phyloP scores from a whole-genome alignment of 2,888 invertebrate species.

The Machimus rusticus region DNA sequence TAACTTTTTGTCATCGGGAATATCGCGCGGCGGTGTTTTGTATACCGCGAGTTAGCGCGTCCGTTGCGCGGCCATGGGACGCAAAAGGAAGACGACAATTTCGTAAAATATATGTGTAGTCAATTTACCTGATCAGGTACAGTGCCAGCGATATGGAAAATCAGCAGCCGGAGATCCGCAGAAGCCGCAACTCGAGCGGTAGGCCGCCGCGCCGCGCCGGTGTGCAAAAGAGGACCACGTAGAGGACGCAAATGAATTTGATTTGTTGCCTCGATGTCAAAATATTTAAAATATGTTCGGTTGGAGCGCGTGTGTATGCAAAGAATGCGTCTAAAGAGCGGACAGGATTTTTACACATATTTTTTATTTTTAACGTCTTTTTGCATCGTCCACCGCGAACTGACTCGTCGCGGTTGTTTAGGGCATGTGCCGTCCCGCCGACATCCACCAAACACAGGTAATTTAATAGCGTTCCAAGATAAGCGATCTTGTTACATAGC shows the following conservation, averaged over 20 bases:
- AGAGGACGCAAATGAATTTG: conserved; percentile 46
- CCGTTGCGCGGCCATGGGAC: neutral
- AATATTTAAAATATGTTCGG: conserved; percentile 49
- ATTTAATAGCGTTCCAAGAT: conserved; percentile 47
- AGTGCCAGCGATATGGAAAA: conserved; percentile 38
- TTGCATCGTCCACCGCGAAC: neutral
- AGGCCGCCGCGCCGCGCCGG: neutral
- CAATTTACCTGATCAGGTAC: conserved; percentile 41
- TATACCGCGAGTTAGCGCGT: conserved; percentile 27
- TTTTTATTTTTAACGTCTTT: neutral
- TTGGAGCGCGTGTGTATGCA: conserved; percentile 47
- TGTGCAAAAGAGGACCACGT: neutral
- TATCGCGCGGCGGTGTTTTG: conserved; percentile 34
- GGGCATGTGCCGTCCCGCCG: conserved; percentile 39
- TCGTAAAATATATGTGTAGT: conserved; percentile 41
- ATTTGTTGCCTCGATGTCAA: conserved; percentile 48
- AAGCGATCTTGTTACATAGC: conserved; percentile 20
- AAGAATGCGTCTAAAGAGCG: conserved; percentile 47
- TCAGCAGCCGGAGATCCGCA: conserved; percentile 24
- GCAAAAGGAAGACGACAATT: conserved; percentile 34
- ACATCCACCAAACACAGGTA: conserved; percentile 35
- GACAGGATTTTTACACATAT: conserved; percentile 47
- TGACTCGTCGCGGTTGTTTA: neutral
- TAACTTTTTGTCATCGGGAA: conserved; percentile 40
- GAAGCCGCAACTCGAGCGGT: conserved; percentile 31